These are phyloP conservation scores for Lumbricus terrestris DNA, from an alignment of 2,888 invertebrate species.

Conservation along the genomic window DNA sequence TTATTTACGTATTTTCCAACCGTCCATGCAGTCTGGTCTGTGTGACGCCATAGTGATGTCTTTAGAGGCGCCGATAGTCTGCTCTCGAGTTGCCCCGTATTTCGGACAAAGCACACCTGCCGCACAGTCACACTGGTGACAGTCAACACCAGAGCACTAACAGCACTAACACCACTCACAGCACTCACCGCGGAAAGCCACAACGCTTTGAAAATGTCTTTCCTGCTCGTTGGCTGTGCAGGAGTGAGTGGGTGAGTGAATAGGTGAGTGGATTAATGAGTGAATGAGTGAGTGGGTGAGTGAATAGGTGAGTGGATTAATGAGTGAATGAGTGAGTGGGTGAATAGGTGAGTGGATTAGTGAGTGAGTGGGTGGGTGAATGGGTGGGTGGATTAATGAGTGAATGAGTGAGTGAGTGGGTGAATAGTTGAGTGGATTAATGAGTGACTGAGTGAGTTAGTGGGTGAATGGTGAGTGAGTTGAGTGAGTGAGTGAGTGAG, in stretches of 20 bases:
- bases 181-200: too few species aligned
- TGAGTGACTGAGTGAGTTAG: slow-evolving; percentile 24
- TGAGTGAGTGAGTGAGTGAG: slow-evolving; percentile 25
- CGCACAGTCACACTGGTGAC: not conserved
- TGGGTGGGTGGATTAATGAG: too few species aligned
- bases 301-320: not conserved
- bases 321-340: not conserved
- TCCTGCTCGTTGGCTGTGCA: not conserved
- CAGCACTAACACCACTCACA: too few species aligned
- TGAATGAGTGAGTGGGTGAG: not conserved
- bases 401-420: slow-evolving; percentile 11
- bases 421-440: slow-evolving; percentile 16
- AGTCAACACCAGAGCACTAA: not conserved
- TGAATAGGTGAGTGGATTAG: not conserved
- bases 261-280: too few species aligned
- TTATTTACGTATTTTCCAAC: too few species aligned
- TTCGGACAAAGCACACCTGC: not conserved
- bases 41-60: not conserved
- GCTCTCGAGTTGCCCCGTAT: not conserved
- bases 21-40: not conserved
- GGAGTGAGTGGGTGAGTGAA: not conserved
- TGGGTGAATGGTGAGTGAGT: slow-evolving; percentile 23
- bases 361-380: not conserved
- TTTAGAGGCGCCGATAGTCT: not conserved
- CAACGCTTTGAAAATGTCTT: not conserved